Evolutionary conservation across 2,113 vertebrate species (phyloP).

Genomic region (Sigmodon hispidus): DNA sequence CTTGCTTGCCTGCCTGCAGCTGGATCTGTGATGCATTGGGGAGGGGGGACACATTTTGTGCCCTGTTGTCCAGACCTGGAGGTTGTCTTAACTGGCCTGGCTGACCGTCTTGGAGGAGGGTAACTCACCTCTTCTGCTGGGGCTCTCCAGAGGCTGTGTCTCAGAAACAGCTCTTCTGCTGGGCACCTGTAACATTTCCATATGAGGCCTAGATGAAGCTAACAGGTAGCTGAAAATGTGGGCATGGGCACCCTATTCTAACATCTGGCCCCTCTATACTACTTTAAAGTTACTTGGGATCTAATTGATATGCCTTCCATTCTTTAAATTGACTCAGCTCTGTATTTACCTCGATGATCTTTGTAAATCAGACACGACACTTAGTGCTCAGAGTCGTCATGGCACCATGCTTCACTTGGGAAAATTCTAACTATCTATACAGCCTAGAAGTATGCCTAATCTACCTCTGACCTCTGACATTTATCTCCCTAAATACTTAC

Average conservation of each 20-base stretch:
- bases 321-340: not conserved
- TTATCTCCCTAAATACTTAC: not conserved
- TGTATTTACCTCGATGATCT: not conserved
- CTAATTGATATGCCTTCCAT: not conserved
- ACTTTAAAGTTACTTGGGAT: not conserved
- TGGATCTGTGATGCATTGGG: too few species aligned
- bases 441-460: accelerated
- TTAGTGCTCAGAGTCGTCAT: not conserved
- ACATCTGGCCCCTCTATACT: not conserved
- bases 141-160: too few species aligned
- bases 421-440: not conserved
- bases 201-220: not conserved
- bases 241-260: not conserved
- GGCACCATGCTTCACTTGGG: not conserved
- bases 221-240: not conserved
- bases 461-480: not conserved
- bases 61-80: too few species aligned
- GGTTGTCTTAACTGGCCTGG: too few species aligned
- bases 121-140: too few species aligned
- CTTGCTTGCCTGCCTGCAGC: too few species aligned
- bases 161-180: too few species aligned
- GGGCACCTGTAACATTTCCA: not conserved
- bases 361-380: not conserved
- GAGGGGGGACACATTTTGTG: too few species aligned
- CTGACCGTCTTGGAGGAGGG: too few species aligned